Percentiles rank a stretch among this genome's conserved stretches.
Evolutionary conservation across 2,888 invertebrate species (phyloP).

Genomic region (Lasioglossum morio): DNA sequence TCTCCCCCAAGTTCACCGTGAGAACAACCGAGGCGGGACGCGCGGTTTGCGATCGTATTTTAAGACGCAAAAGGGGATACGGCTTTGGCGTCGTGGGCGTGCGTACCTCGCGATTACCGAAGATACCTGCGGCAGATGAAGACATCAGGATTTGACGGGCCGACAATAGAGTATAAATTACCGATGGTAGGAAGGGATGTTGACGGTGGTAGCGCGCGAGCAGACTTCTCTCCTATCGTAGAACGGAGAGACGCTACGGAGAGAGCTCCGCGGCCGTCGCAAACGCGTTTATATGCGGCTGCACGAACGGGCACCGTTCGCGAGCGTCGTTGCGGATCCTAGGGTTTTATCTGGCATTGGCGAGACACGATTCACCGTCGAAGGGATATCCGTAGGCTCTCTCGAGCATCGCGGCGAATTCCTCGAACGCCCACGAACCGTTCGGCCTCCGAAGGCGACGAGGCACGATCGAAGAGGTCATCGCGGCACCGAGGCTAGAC

Average conservation of each 20-base stretch:
- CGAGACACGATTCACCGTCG: constrained; percentile 46
- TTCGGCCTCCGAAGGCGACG: constrained; percentile 64
- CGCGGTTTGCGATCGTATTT: neutral
- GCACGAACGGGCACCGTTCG: constrained; percentile 1
- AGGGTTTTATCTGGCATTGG: constrained; percentile 42
- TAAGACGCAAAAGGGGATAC: constrained; percentile 15
- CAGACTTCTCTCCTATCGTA: constrained; percentile 34
- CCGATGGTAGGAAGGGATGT: constrained; percentile 67
- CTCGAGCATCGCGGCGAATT: constrained; percentile 72
- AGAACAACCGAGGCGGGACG: neutral
- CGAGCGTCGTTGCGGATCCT: constrained; percentile 19
- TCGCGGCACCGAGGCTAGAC: constrained; percentile 45
- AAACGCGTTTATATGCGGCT: constrained; percentile 18
- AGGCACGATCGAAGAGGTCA: constrained; percentile 58
- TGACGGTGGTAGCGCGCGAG: constrained; percentile 42
- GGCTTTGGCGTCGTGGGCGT: constrained; percentile 48
- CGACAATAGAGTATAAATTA: constrained; percentile 80
- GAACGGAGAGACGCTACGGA: neutral
- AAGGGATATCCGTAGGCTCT: constrained; percentile 43
- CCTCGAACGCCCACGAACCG: constrained; percentile 76
- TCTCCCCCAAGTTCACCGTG: neutral
- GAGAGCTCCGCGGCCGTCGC: neutral
- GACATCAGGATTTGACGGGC: constrained; percentile 79
- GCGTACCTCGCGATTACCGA: constrained; percentile 63
- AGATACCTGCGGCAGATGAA: constrained; percentile 63